Conservation (phyloP, 2,888 invertebrate genomes). For the Germaria angustata region DNA sequence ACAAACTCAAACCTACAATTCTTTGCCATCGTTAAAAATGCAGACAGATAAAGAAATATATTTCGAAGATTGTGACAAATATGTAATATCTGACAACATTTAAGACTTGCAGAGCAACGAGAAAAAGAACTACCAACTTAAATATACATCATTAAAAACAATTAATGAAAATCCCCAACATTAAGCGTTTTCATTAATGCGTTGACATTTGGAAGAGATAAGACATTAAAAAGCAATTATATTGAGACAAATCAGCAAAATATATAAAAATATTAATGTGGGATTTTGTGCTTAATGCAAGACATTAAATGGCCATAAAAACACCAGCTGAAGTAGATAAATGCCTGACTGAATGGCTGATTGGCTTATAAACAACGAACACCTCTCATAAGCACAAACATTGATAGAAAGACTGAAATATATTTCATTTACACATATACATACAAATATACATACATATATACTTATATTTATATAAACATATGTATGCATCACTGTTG, state of each 20-base stretch:
- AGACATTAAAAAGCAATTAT: conserved; percentile 78
- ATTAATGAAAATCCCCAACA: conserved; percentile 62
- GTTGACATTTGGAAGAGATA: conserved; percentile 70
- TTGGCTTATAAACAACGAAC: conserved; percentile 9
- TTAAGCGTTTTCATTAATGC: conserved; percentile 60
- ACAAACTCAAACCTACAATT: conserved; percentile 50
- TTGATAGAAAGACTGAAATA: not conserved
- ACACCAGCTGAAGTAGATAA: conserved; percentile 60
- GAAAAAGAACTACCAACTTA: conserved; percentile 1
- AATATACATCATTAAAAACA: conserved; percentile 58
- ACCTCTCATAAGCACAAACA: conserved; percentile 5
- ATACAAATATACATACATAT: not conserved
- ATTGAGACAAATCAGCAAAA: conserved; percentile 76
- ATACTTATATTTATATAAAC: not conserved
- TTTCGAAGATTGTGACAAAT: conserved; percentile 36
- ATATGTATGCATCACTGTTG: no score
- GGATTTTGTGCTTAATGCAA: conserved; percentile 73
- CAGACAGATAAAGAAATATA: conserved; percentile 23
- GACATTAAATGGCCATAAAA: conserved; percentile 67
- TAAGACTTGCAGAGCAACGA: not conserved
- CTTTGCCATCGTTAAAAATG: not conserved
- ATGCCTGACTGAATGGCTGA: conserved; percentile 39
- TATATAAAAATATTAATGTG: conserved; percentile 75
- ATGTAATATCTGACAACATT: not conserved
- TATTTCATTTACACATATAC: not conserved